Evolutionary conservation across 2,797 vertebrate genomes (phyloP), one percentile per base, ranked within the genome.

Genomic region (Ispidina lecontei): DNA sequence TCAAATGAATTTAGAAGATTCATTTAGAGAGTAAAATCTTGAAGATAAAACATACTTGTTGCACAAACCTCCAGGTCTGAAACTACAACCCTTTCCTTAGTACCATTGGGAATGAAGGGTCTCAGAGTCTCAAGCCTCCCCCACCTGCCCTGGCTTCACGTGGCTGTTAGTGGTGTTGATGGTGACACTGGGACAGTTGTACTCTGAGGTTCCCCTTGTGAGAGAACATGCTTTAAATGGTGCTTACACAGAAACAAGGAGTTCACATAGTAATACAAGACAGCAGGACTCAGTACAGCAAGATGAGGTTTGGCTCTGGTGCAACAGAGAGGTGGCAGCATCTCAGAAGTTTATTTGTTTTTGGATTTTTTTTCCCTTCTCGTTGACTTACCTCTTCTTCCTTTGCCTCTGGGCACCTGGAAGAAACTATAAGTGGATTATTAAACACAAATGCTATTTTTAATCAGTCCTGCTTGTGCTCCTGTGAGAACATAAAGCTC

Each of bases 351-450:
- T 75, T 18, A 10, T n/a, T 79, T 49, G 5, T 55, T 29, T 46
- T 55, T 52, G 22, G 10, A 10, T 65, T 47, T 16, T 19, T 18
- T 58, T 33, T 41, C 18, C 21, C 29, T 35, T 76, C 33, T 59
- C 11, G 20, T 37, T 83, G 43, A 93, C 87, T 92, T 94, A 91
- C 85, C 91, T 90, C 77, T 73, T 88, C 62, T 79, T 79, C 62
- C 25, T 82, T 76, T 85, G 62, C 44, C 31, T 72, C 62, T 63
- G 31, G 8, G 25, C 23, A 78, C 41, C 25, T 67, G 73, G 47
- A 33, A 91, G 68, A 43, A 89, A 62, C 63, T 52, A 25, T 22
- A 33, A 62, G 3, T 21, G 46, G 29, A 37, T 78, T 70, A 62
- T 37, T 70, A 71, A 52, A 74, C 20, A 71, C 31, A 78, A 73